A percentile compares a stretch with the other conserved stretches of the same genome.
phyloP scores from a whole-genome alignment of 2,888 invertebrate genomes.

The Drosophila acutilabella region DNA sequence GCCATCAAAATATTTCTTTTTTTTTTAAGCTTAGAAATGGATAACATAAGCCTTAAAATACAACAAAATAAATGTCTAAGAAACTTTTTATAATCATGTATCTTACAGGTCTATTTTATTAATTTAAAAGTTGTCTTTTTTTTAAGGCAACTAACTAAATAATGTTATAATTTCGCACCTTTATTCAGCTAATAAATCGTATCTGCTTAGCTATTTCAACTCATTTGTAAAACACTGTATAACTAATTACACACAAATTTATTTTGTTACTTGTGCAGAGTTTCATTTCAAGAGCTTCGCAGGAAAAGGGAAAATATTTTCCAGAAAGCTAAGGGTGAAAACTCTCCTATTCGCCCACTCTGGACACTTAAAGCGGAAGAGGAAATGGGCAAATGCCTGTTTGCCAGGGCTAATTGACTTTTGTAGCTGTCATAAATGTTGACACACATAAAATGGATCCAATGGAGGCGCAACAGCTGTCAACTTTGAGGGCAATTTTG shows the following conservation, averaged over 20 bases:
- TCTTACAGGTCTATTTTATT: too few relatives aligned
- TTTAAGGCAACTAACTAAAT: too few relatives aligned
- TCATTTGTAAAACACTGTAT: conserved; percentile 46
- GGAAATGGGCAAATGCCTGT: conserved; percentile 16
- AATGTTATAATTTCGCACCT: too few relatives aligned
- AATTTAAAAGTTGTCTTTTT: too few relatives aligned
- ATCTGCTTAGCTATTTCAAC: conserved; percentile 53
- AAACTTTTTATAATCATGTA: too few relatives aligned
- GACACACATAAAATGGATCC: conserved; percentile 53
- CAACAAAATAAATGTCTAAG: too few relatives aligned
- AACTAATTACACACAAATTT: conserved; percentile 58
- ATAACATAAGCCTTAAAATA: too few relatives aligned
- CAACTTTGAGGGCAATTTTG: conserved; percentile 33
- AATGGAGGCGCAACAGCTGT: conserved; percentile 49
- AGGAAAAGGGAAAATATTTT: not conserved
- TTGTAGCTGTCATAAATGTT: conserved; percentile 67
- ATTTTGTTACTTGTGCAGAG: conserved; percentile 12
- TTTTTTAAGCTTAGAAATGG: too few relatives aligned
- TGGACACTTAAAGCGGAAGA: conserved; percentile 9
- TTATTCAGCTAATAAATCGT: too few relatives aligned
- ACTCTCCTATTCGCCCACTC: not conserved
- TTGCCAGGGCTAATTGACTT: conserved; percentile 64
- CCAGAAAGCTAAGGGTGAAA: not conserved
- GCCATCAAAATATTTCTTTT: not conserved
- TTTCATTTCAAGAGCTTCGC: conserved; percentile 24